Conservation (phyloP, 2,113 vertebrate species). For the Dinomys branickii region DNA sequence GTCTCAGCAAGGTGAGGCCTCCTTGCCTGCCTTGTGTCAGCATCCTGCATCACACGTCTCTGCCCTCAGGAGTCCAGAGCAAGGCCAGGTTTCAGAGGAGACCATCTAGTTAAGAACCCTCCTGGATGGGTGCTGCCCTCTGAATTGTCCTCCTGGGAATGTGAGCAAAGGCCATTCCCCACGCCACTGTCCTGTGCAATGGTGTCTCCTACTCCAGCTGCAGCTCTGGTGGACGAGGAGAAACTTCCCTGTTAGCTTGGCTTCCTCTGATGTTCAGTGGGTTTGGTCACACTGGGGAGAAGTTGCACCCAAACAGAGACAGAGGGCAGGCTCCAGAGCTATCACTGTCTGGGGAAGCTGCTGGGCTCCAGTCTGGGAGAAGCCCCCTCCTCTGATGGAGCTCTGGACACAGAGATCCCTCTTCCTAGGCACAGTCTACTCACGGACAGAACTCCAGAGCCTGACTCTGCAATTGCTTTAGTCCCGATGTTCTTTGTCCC, state of each 20-base stretch:
- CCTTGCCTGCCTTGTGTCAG: neutral
- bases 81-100: neutral
- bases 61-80: neutral
- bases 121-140: neutral
- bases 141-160: neutral
- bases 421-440: neutral
- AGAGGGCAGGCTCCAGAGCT: neutral
- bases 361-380: neutral
- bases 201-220: rapidly evolving
- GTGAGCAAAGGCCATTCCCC: neutral
- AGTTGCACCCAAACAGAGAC: rapidly evolving
- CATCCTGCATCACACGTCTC: neutral
- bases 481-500: neutral
- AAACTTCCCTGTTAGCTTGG: neutral
- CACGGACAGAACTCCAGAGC: neutral
- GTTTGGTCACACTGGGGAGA: neutral
- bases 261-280: rapidly evolving
- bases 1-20: neutral
- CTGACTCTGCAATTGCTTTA: neutral
- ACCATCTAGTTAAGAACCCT: neutral
- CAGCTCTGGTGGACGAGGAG: neutral
- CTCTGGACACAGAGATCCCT: neutral
- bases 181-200: neutral
- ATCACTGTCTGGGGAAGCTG: too few relatives aligned
- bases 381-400: neutral